These are phyloP conservation scores for Eubasilissa regina DNA, from an alignment of 1,140 invertebrate species.

Conservation along the genomic window DNA sequence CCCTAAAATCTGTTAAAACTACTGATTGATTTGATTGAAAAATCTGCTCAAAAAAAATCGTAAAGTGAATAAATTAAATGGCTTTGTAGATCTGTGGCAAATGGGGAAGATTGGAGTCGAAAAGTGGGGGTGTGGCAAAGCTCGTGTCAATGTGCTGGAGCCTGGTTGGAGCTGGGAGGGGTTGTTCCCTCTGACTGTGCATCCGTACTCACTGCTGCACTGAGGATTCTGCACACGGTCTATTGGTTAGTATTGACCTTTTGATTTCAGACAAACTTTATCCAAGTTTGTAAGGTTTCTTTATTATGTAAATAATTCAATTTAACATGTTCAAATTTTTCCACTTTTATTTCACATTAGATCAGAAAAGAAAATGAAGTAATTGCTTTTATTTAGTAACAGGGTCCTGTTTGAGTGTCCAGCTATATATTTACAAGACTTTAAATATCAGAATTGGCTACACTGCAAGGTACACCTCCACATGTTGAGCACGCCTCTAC, in stretches of 20 bases:
- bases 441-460: too few relatives aligned
- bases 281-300: not conserved
- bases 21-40: too few relatives aligned
- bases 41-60: too few relatives aligned
- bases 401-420: too few relatives aligned
- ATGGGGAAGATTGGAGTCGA: conserved; percentile 44
- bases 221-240: conserved; percentile 50
- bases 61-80: too few relatives aligned
- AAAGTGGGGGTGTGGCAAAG: conserved; percentile 55
- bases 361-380: too few relatives aligned
- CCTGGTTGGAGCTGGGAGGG: conserved; percentile 55
- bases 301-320: not conserved
- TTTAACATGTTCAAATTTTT: not conserved
- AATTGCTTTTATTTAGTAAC: too few relatives aligned
- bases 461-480: too few relatives aligned
- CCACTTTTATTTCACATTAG: too few relatives aligned
- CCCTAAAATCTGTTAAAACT: too few relatives aligned
- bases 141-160: conserved; percentile 53
- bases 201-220: conserved; percentile 43
- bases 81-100: not conserved
- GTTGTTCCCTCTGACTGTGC: conserved; percentile 46
- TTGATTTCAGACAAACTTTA: not conserved
- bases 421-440: too few relatives aligned
- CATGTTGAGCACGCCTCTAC: too few relatives aligned
- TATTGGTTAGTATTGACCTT: conserved; percentile 49